Conservation (phyloP, 1,140 invertebrate species). For the Melipona quadrifasciata region DNA sequence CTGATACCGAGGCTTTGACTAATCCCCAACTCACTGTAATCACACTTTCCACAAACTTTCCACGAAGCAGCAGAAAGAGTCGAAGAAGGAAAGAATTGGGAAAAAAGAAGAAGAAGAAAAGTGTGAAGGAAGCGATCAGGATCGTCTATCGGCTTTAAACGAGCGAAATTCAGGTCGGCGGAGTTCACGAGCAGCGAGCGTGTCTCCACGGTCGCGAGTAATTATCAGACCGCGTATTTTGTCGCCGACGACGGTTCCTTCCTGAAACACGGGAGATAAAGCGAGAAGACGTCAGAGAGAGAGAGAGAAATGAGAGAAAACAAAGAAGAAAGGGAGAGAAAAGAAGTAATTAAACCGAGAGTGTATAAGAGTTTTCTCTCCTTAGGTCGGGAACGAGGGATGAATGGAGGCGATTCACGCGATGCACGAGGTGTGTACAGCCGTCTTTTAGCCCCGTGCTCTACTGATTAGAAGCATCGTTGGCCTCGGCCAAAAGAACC, state of each 20-base stretch:
- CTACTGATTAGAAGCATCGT: constrained; percentile 37
- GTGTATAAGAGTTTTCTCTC: neutral
- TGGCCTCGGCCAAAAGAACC: constrained; percentile 36
- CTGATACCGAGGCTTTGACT: too few relatives aligned
- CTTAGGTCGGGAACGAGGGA: neutral
- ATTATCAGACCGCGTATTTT: constrained; percentile 5
- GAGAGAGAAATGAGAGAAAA: too few relatives aligned
- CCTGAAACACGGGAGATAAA: neutral
- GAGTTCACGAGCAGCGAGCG: neutral
- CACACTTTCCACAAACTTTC: too few relatives aligned
- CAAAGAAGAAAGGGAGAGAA: too few relatives aligned
- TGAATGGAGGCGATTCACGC: constrained; percentile 33
- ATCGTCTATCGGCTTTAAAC: constrained; percentile 17
- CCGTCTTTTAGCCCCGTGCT: constrained; percentile 7
- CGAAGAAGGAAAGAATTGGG: too few relatives aligned
- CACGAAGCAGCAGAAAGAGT: too few relatives aligned
- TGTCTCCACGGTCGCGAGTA: neutral
- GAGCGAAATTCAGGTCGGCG: neutral
- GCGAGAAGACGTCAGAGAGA: too few relatives aligned
- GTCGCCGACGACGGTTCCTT: neutral
- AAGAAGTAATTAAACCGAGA: constrained; percentile 14
- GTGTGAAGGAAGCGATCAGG: neutral
- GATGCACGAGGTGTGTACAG: neutral
- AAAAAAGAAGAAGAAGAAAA: neutral
- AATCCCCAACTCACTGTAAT: neutral